phyloP scores from a whole-genome alignment of 2,888 invertebrate species.

The Octonoba sinensis region DNA sequence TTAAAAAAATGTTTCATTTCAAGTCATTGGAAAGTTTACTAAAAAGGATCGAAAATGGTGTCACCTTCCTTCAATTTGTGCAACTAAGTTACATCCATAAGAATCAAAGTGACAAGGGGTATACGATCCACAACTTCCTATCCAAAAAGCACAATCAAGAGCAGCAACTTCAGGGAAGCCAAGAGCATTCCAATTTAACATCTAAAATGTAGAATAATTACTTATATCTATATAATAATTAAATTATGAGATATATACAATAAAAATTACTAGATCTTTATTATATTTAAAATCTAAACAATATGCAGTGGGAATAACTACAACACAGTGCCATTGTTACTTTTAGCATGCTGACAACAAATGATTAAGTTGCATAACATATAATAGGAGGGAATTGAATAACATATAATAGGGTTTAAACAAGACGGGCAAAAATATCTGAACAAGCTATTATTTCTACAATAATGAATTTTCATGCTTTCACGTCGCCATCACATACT shows the following conservation, averaged over 20 bases:
- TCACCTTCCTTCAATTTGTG: slow-evolving; percentile 88
- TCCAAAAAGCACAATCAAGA: slow-evolving; percentile 71
- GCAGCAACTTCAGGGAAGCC: slow-evolving; percentile 49
- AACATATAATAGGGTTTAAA: too few relatives aligned
- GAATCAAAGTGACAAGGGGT: slow-evolving; percentile 95
- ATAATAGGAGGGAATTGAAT: too few relatives aligned
- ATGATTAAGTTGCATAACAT: too few relatives aligned
- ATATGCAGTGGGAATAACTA: too few relatives aligned
- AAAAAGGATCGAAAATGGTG: background rate
- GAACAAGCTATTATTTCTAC: too few relatives aligned
- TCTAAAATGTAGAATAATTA: slow-evolving; percentile 21
- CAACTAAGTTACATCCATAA: slow-evolving; percentile 93
- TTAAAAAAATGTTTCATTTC: too few relatives aligned
- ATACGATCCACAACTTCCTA: slow-evolving; percentile 79
- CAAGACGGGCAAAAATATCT: too few relatives aligned
- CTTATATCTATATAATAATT: slow-evolving; percentile 6
- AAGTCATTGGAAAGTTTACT: too few relatives aligned
- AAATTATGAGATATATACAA: background rate
- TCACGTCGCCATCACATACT: too few relatives aligned
- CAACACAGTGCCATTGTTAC: too few relatives aligned
- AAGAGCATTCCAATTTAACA: slow-evolving; percentile 46
- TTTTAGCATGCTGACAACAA: too few relatives aligned
- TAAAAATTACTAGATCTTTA: background rate
- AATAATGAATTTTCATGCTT: too few relatives aligned
- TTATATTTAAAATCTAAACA: background rate